phyloP scores from a whole-genome alignment of 2,888 invertebrate species.

The Theristus sp. region DNA sequence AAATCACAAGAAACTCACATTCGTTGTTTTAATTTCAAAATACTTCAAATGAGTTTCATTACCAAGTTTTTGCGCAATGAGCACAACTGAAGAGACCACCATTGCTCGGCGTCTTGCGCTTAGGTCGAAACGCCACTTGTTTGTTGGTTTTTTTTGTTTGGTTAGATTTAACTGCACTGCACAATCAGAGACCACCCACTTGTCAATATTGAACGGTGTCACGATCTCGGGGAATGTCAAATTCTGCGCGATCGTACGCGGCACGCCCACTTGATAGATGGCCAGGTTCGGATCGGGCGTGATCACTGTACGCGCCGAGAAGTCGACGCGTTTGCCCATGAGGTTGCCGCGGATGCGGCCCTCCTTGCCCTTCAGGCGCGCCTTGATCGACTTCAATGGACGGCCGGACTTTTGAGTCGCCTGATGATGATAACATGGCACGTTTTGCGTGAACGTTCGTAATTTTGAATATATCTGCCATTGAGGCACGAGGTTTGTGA shows the following conservation, averaged over 20 bases:
- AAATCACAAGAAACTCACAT: not conserved
- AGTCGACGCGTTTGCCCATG: slow-evolving; percentile 99
- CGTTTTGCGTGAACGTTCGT: not conserved
- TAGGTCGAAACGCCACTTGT: no score
- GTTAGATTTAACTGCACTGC: no score
- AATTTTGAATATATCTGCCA: no score
- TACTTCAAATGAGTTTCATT: no score
- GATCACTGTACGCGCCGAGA: slow-evolving; percentile 86
- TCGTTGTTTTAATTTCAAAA: no score
- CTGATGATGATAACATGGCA: slow-evolving; percentile 22
- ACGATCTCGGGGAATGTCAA: slow-evolving; percentile 97
- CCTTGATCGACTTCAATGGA: slow-evolving; percentile 89
- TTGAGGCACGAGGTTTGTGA: no score
- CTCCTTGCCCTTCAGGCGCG: slow-evolving; percentile 87
- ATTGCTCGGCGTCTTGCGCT: no score
- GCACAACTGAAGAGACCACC: no score
- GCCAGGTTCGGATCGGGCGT: slow-evolving; percentile 38
- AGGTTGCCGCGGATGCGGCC: slow-evolving; percentile 95
- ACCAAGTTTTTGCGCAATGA: no score
- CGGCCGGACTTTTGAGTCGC: slow-evolving; percentile 98
- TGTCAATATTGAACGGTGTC: slow-evolving; percentile 95
- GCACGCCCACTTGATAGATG: slow-evolving; percentile 93
- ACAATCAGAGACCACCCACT: slow-evolving; percentile 39
- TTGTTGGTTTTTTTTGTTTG: no score
- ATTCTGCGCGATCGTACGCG: slow-evolving; percentile 92